Evolutionary conservation across 2,113 vertebrate genomes (phyloP).

Genomic region (Furnarius figulus): DNA sequence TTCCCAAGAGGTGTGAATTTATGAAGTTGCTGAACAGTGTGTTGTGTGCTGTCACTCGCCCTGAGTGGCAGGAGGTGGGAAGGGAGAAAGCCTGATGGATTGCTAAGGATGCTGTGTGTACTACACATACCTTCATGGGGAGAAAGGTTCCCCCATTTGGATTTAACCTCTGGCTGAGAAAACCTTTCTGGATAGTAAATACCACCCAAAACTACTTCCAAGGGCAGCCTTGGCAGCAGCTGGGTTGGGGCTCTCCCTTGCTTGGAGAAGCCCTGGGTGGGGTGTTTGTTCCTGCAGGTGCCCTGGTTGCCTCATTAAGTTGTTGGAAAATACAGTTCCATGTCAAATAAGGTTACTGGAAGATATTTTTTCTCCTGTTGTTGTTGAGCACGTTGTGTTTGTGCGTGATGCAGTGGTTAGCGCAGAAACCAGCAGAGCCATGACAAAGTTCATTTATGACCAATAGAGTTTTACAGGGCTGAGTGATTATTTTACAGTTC

Average conservation of each 20-base stretch:
- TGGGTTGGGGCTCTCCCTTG: neutral
- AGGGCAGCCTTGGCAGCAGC: neutral
- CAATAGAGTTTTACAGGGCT: neutral
- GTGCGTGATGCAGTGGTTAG: neutral
- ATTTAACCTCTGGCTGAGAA: neutral
- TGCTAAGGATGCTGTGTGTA: neutral
- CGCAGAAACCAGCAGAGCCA: neutral
- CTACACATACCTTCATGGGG: neutral
- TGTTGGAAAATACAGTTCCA: neutral
- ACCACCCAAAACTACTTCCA: neutral
- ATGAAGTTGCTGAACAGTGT: neutral
- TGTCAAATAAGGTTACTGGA: neutral
- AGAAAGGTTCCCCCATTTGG: neutral
- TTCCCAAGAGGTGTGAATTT: neutral
- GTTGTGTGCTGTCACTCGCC: neutral
- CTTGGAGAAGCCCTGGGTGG: neutral
- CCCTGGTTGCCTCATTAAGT: neutral
- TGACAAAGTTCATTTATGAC: conserved; percentile 15
- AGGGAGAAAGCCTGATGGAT: neutral
- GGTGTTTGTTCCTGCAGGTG: neutral
- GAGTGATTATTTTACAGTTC: neutral
- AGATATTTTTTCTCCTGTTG: neutral
- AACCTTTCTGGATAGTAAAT: neutral
- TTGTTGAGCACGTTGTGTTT: neutral
- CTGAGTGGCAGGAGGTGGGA: neutral